These are phyloP conservation scores for Nezara viridula DNA, from an alignment of 2,888 invertebrate species.

Conservation along the genomic window DNA sequence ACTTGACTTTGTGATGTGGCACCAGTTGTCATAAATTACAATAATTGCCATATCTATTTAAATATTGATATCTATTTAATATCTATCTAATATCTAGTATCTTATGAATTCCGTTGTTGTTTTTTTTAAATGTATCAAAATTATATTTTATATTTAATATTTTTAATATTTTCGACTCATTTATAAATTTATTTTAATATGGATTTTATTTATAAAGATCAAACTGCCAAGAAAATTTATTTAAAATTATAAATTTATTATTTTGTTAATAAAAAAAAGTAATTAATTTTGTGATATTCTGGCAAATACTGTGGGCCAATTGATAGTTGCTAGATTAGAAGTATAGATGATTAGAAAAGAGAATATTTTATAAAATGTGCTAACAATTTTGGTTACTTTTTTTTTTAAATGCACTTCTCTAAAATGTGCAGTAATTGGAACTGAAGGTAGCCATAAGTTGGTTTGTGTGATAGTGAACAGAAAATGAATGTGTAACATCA, in stretches of 20 bases:
- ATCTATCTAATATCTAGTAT: too few species aligned
- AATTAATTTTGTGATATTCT: constrained; percentile 4
- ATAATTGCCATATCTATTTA: too few species aligned
- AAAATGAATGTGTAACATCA: too few species aligned
- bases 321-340: constrained; percentile 11
- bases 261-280: not conserved
- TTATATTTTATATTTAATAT: not conserved
- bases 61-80: too few species aligned
- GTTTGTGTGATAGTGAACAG: too few species aligned
- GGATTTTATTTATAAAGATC: not conserved
- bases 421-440: too few species aligned
- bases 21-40: too few species aligned
- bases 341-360: constrained; percentile 2
- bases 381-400: not conserved
- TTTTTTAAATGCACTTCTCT: too few species aligned
- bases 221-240: not conserved
- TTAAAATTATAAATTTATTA: not conserved
- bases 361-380: not conserved
- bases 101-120: not conserved
- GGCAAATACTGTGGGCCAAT: constrained; percentile 33
- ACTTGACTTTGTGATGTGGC: too few species aligned
- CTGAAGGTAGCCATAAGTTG: too few species aligned
- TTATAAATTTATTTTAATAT: not conserved
- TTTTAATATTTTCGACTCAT: not conserved
- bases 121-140: not conserved